phyloP scores from a whole-genome alignment of 2,888 invertebrate genomes.

The Yponomeuta evonymella region DNA sequence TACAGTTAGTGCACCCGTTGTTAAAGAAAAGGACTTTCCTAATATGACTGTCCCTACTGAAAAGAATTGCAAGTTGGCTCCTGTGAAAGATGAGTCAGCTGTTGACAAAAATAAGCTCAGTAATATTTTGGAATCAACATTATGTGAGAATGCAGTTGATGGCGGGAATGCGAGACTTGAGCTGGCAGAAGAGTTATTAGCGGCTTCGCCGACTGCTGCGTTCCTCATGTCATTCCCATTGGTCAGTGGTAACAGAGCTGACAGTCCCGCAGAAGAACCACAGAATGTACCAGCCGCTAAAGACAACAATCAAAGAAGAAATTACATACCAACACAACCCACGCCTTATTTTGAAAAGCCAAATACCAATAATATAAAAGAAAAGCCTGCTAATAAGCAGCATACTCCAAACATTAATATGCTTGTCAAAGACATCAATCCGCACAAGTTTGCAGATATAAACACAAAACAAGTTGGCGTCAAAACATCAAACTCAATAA shows the following conservation, averaged over 20 bases:
- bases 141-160: constrained; percentile 62
- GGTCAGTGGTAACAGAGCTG: constrained; percentile 76
- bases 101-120: constrained; percentile 33
- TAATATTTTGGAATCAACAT: constrained; percentile 53
- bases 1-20: not conserved
- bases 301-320: constrained; percentile 21
- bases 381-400: constrained; percentile 32
- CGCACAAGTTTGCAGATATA: constrained; percentile 5
- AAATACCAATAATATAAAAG: constrained; percentile 32
- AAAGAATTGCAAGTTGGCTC: not conserved
- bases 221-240: constrained; percentile 85
- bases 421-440: constrained; percentile 31
- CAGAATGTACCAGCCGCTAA: not conserved
- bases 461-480: constrained; percentile 33
- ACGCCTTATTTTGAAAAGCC: constrained; percentile 45
- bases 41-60: no score
- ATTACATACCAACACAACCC: constrained; percentile 36
- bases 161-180: constrained; percentile 76
- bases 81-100: constrained; percentile 4
- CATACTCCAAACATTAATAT: constrained; percentile 24
- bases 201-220: constrained; percentile 84
- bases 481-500: constrained; percentile 35
- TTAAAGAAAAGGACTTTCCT: constrained; percentile 4
- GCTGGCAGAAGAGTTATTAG: constrained; percentile 65
- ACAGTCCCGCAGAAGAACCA: constrained; percentile 62